Conservation (phyloP, 2,797 vertebrate genomes). For the Amphiprion clarkii region DNA sequence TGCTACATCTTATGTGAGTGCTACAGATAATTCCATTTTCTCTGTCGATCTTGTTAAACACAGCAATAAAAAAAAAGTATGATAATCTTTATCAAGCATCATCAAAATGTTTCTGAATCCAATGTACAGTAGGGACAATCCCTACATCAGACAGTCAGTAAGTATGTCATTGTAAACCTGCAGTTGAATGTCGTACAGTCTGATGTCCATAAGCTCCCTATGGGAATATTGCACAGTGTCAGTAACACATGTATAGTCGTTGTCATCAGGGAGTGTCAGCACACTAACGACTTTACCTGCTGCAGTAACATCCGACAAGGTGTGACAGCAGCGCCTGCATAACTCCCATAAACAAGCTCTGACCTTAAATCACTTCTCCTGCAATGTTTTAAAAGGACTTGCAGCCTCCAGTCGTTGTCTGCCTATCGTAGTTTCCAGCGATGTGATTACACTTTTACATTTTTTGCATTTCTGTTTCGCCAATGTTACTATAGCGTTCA, state of each 20-base stretch:
- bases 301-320: conserved; percentile 52
- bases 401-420: conserved; percentile 1
- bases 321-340: conserved; percentile 31
- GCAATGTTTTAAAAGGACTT: conserved; percentile 20
- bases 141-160: conserved; percentile 14
- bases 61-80: background rate
- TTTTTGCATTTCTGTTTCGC: background rate
- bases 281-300: conserved; percentile 48
- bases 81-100: background rate
- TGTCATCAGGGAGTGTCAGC: conserved; percentile 12
- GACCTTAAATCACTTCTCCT: conserved; percentile 63
- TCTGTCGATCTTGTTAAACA: background rate
- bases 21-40: background rate
- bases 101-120: conserved; percentile 7
- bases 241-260: background rate
- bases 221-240: background rate
- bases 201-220: background rate
- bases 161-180: conserved; percentile 10
- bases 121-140: background rate
- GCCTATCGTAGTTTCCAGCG: background rate
- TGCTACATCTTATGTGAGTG: background rate
- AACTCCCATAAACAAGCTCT: conserved; percentile 42
- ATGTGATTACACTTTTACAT: conserved; percentile 1
- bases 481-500: background rate
- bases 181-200: background rate